phyloP scores from a whole-genome alignment of 2,113 vertebrate species.

The Pelusios castaneus region DNA sequence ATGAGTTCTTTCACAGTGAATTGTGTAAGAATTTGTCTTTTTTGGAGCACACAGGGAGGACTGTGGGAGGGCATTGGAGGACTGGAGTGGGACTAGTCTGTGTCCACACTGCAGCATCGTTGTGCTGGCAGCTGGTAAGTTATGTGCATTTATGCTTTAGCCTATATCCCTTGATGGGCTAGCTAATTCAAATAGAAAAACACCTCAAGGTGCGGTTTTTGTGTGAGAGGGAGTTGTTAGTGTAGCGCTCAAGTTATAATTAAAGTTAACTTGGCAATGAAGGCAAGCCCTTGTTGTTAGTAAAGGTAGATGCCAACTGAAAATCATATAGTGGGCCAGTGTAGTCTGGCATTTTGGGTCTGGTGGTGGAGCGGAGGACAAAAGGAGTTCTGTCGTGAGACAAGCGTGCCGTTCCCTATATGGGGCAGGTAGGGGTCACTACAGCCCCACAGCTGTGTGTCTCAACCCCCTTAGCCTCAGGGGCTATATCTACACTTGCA shows the following conservation, averaged over 20 bases:
- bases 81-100: neutral
- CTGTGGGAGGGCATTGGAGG: rapidly evolving
- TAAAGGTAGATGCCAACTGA: neutral
- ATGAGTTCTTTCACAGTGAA: neutral
- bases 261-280: neutral
- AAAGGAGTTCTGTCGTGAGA: neutral
- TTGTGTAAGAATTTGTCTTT: neutral
- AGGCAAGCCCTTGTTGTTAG: neutral
- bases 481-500: no score
- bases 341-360: neutral
- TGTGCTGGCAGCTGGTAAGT: neutral
- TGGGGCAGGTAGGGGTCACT: no score
- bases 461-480: no score
- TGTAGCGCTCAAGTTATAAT: rapidly evolving
- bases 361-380: no score
- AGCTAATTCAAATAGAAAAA: neutral
- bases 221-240: neutral
- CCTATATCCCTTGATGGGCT: neutral
- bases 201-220: neutral
- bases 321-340: neutral
- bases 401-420: no score
- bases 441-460: no score
- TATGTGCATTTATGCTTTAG: neutral
- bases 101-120: neutral
- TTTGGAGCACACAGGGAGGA: neutral